Evolutionary conservation across 2,888 invertebrate genomes (phyloP).

Genomic region (Thecophora atra): DNA sequence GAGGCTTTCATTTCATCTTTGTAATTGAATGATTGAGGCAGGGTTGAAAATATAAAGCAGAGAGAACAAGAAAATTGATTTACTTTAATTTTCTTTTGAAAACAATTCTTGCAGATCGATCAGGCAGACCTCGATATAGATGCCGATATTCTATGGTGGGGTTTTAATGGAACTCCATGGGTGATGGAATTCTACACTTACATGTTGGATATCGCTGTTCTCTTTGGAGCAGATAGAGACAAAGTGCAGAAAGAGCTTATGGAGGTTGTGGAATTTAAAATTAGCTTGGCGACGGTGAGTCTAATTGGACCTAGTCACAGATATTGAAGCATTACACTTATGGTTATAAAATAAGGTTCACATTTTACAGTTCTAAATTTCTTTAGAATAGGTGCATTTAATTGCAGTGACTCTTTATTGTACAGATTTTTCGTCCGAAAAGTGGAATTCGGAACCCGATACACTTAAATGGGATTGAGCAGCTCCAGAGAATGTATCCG

Average conservation of each 20-base stretch:
- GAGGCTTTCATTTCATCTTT: not conserved
- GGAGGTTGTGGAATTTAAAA: conserved; percentile 88
- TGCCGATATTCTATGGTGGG: conserved; percentile 82
- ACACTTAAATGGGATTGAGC: conserved; percentile 68
- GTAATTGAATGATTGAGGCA: too few relatives aligned
- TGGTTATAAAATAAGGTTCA: not conserved
- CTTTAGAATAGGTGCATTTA: too few relatives aligned
- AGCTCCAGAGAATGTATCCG: conserved; percentile 79
- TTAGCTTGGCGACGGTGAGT: conserved; percentile 88
- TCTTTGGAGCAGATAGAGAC: conserved; percentile 81
- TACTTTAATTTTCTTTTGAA: not conserved
- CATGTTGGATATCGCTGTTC: conserved; percentile 86
- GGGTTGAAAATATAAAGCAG: too few relatives aligned
- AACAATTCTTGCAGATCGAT: conserved; percentile 73
- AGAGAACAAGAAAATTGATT: too few relatives aligned
- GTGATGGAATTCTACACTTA: conserved; percentile 86
- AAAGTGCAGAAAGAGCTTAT: conserved; percentile 77
- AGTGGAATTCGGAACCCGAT: conserved; percentile 88
- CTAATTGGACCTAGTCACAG: not conserved
- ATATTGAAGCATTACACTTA: not conserved
- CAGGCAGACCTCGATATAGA: conserved; percentile 86
- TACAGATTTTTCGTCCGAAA: conserved; percentile 82
- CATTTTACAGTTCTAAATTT: not conserved
- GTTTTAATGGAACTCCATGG: conserved; percentile 81
- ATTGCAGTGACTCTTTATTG: not conserved